Evolutionary conservation across 2,113 vertebrate species (phyloP).

Genomic region (Rhynchomys soricoides): DNA sequence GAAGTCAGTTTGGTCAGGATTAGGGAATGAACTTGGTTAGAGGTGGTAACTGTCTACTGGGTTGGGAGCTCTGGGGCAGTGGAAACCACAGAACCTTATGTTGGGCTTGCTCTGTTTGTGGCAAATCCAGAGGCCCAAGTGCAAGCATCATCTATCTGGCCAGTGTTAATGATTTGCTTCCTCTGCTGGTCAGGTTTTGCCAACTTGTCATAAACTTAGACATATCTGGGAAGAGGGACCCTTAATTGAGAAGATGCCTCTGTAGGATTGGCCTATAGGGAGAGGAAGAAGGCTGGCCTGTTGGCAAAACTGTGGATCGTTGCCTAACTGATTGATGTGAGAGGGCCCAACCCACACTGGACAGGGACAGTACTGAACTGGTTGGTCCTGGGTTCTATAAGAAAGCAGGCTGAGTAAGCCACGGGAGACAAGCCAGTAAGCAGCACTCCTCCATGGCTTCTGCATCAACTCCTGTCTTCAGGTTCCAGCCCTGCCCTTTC

Average conservation of each 20-base stretch:
- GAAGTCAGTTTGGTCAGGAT: background rate
- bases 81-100: too few species aligned
- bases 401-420: background rate
- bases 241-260: background rate
- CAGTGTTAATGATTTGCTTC: background rate
- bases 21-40: background rate
- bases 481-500: background rate
- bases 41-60: background rate
- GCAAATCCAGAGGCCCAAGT: fast-evolving
- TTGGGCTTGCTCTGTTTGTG: background rate
- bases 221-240: background rate
- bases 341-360: background rate
- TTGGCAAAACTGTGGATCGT: background rate
- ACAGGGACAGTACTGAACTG: background rate
- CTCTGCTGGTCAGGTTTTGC: background rate
- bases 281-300: background rate
- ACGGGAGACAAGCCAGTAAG: background rate
- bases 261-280: background rate
- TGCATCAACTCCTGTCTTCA: background rate
- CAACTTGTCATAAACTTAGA: background rate
- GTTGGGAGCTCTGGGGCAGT: background rate
- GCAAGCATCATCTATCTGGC: fast-evolving
- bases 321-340: background rate
- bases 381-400: background rate
- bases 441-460: background rate